Conservation (phyloP, 2,113 vertebrate species). For the Semnopithecus entellus region DNA sequence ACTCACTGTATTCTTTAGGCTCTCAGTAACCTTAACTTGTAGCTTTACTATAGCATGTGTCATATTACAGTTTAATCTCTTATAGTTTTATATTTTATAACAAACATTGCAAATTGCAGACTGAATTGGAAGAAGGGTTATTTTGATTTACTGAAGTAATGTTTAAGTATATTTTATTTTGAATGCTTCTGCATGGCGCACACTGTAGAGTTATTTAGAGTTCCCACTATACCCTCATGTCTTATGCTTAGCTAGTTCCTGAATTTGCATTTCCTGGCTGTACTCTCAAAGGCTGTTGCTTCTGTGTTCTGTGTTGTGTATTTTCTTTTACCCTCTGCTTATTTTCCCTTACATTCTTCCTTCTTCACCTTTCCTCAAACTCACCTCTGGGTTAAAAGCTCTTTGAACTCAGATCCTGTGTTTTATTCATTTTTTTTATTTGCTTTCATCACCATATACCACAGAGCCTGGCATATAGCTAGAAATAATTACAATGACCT, state of each 20-base stretch:
- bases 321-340: background rate
- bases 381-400: background rate
- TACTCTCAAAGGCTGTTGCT: background rate
- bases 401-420: background rate
- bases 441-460: background rate
- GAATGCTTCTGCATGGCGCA: background rate
- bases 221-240: background rate
- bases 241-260: background rate
- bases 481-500: background rate
- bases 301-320: background rate
- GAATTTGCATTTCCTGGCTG: background rate
- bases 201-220: background rate
- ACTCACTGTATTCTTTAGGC: background rate
- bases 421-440: background rate
- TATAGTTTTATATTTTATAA: background rate
- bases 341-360: background rate
- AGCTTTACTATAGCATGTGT: background rate
- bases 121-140: too few relatives aligned
- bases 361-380: background rate
- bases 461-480: background rate
- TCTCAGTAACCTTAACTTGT: background rate
- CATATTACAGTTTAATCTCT: background rate
- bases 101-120: background rate
- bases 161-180: background rate
- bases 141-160: background rate